phyloP scores from a whole-genome alignment of 2,888 invertebrate genomes.

The Mesorhabditis belari region DNA sequence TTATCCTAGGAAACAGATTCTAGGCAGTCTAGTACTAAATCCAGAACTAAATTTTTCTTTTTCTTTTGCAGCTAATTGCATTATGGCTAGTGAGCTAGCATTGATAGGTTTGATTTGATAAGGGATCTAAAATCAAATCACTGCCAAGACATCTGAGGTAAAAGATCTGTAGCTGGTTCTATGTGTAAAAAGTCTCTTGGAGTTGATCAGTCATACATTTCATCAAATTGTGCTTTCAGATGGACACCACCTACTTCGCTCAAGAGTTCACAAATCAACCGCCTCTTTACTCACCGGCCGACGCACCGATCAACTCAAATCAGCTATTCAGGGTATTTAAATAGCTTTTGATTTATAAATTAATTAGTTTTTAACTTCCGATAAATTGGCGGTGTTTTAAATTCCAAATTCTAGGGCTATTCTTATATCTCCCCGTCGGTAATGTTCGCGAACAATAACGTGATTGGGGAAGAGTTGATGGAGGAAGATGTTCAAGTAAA shows the following conservation, averaged over 20 bases:
- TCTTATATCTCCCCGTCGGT: conserved; percentile 90
- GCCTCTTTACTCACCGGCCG: conserved; percentile 82
- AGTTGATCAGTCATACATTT: background rate
- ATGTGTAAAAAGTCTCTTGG: background rate
- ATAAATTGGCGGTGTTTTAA: conserved; percentile 65
- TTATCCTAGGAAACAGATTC: background rate
- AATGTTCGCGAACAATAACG: conserved; percentile 67
- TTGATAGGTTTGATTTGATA: no score
- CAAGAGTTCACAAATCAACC: conserved; percentile 89
- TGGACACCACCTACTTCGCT: conserved; percentile 91
- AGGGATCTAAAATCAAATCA: no score
- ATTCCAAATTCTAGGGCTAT: conserved; percentile 80
- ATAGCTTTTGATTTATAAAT: conserved; percentile 4
- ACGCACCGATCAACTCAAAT: conserved; percentile 65
- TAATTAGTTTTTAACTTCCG: background rate
- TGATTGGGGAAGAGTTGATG: conserved; percentile 66
- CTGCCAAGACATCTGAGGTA: background rate
- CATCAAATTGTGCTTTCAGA: conserved; percentile 55
- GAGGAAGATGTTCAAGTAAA: conserved; percentile 26
- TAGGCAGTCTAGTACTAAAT: no score
- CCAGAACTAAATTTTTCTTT: no score
- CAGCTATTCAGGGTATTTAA: conserved; percentile 41
- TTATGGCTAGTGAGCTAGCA: no score
- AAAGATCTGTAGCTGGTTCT: background rate
- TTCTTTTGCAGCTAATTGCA: background rate